Evolutionary conservation across 2,888 invertebrate genomes (phyloP).

Genomic region (Smittia aterrima): DNA sequence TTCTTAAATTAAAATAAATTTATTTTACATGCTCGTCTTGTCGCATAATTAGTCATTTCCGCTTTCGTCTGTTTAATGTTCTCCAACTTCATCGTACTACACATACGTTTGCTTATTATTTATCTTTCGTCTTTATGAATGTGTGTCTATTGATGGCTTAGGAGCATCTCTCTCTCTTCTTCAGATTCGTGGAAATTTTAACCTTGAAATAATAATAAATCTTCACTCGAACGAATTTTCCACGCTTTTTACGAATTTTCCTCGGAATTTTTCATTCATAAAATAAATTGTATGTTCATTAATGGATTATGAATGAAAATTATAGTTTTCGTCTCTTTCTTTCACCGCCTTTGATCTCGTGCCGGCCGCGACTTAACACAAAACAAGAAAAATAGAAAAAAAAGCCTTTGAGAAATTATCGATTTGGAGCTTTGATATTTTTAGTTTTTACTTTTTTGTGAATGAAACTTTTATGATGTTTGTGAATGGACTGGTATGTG

Average conservation of each 20-base stretch:
- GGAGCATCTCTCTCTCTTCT: background rate
- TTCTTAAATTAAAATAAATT: slow-evolving; percentile 40
- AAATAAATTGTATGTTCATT: slow-evolving; percentile 18
- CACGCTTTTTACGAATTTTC: slow-evolving; percentile 10
- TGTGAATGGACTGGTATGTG: slow-evolving; percentile 6
- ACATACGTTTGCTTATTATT: slow-evolving; percentile 34
- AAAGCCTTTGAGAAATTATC: slow-evolving; percentile 33
- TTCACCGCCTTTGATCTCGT: slow-evolving; percentile 31
- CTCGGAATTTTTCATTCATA: slow-evolving; percentile 36
- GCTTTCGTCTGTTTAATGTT: slow-evolving; percentile 40
- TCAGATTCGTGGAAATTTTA: slow-evolving; percentile 27
- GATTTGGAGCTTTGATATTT: slow-evolving; percentile 23
- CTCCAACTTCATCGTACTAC: slow-evolving; percentile 35
- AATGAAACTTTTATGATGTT: slow-evolving; percentile 21
- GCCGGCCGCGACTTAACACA: slow-evolving; percentile 25
- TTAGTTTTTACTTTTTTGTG: slow-evolving; percentile 23
- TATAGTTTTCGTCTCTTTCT: slow-evolving; percentile 16
- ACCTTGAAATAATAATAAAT: slow-evolving; percentile 32
- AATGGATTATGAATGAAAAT: slow-evolving; percentile 40
- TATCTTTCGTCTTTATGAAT: slow-evolving; percentile 31
- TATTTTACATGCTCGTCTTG: slow-evolving; percentile 41
- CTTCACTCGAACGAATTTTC: slow-evolving; percentile 12
- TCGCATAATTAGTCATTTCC: slow-evolving; percentile 42
- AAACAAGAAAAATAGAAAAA: slow-evolving; percentile 17
- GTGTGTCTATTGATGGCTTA: background rate